Evolutionary conservation across 1,140 invertebrate genomes (phyloP).

Genomic region (Oncopeltus fasciatus): DNA sequence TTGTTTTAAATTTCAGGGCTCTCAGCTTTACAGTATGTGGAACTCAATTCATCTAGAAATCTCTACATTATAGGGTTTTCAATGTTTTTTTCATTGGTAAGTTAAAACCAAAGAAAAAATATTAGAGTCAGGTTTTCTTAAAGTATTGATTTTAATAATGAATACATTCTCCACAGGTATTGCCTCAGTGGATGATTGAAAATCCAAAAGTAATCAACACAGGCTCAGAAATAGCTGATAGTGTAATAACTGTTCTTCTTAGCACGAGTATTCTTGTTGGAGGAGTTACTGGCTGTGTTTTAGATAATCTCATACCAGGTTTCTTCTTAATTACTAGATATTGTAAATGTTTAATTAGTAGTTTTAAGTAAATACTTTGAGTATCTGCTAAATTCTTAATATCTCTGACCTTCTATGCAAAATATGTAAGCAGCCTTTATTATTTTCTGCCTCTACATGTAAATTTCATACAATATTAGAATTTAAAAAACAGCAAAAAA

Average conservation of each 20-base stretch:
- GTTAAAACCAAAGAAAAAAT: not conserved
- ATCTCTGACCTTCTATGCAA: too few relatives aligned
- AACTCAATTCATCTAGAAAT: conserved; percentile 68
- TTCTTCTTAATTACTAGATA: conserved; percentile 17
- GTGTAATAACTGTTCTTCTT: conserved; percentile 60
- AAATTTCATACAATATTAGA: too few relatives aligned
- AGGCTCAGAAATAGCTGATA: conserved; percentile 51
- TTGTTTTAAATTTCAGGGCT: conserved; percentile 48
- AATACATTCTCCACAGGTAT: conserved; percentile 35
- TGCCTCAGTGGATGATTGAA: conserved; percentile 59
- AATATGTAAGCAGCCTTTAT: too few relatives aligned
- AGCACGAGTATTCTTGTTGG: conserved; percentile 76
- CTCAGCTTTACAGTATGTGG: conserved; percentile 66
- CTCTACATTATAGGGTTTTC: conserved; percentile 79
- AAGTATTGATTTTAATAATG: not conserved
- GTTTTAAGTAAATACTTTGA: too few relatives aligned
- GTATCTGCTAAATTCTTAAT: too few relatives aligned
- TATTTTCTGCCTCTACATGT: too few relatives aligned
- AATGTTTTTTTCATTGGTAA: conserved; percentile 64
- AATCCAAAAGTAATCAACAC: conserved; percentile 51
- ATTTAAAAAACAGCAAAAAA: too few relatives aligned
- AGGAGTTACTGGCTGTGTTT: conserved; percentile 57
- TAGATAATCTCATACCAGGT: conserved; percentile 81
- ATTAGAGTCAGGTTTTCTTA: not conserved
- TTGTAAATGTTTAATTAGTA: too few relatives aligned